Evolutionary conservation across 2,888 invertebrate genomes (phyloP), one percentile per base, ranked within the genome.

Genomic region (Meiosimyza decipiens): DNA sequence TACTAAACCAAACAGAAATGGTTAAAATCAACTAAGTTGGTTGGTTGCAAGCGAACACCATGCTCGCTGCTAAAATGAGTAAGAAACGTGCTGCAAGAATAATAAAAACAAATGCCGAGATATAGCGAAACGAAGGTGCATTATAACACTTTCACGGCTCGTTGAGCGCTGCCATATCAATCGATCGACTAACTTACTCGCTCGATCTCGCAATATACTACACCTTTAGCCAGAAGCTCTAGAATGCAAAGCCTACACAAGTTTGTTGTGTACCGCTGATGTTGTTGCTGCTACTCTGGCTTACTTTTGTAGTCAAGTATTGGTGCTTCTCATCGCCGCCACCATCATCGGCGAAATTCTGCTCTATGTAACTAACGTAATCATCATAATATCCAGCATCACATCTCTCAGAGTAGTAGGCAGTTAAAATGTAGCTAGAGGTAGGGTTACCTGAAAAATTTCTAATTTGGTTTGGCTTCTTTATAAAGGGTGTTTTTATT

Each of bases 71-170:
- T 22, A 54, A 62, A 70, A 63, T 59, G 67, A 47, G 47, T 15
- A 33, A 62, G 40, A 16, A 40, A 62, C 28, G 40, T 62, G 33
- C 9, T 33, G 47, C n/a, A 54, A 1, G 22, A 62, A 51, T 15
- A 15, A 59, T 49, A 60, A 59, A 59, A 68, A 57, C 18, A 54
- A 63, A 62, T 50, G 18, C 15, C 47, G 67, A 69, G 16, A 15
- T 28, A 69, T 72, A 77, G 72, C 73, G 62, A 63, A 74, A 73
- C 72, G 77, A 74, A 79, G 79, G 80, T 81, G 82, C 84, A 86
- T 84, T 86, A 84, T 86, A 86, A 86, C 86, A 86, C 86, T 86
- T 86, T 86, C 86, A 86, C 84, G 86, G 85, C 82, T 86, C 85
- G 85, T 86, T 86, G 84, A 81, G 80, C 77, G 67, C 69, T 75